Evolutionary conservation across 1,140 invertebrate genomes (phyloP).

Genomic region (Megalopta genalis): DNA sequence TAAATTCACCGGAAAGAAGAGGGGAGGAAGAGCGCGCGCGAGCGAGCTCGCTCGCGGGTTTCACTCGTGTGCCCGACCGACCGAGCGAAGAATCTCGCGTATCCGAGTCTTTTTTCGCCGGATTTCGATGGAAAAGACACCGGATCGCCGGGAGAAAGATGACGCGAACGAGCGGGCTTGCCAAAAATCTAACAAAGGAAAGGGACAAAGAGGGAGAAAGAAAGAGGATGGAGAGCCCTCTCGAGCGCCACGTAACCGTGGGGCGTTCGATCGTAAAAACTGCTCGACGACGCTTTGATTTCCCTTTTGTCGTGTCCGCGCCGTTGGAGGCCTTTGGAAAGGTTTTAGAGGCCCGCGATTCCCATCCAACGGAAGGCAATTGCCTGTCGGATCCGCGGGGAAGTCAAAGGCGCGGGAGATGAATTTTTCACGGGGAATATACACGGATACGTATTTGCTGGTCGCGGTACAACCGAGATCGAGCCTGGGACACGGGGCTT

Average conservation of each 20-base stretch:
- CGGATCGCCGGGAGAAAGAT: slow-evolving; percentile 23
- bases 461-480: slow-evolving; percentile 4
- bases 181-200: slow-evolving; percentile 40
- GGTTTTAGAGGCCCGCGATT: slow-evolving; percentile 38
- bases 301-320: slow-evolving; percentile 46
- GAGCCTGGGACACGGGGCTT: slow-evolving; percentile 12
- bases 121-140: slow-evolving; percentile 26
- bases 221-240: not conserved
- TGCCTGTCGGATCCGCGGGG: slow-evolving; percentile 33
- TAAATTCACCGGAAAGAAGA: slow-evolving; percentile 34
- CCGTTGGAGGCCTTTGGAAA: slow-evolving; percentile 34
- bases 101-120: slow-evolving; percentile 37
- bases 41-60: not conserved
- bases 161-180: slow-evolving; percentile 22
- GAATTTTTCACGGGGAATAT: slow-evolving; percentile 44
- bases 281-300: slow-evolving; percentile 60
- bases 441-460: slow-evolving; percentile 36
- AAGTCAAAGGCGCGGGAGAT: slow-evolving; percentile 35
- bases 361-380: slow-evolving; percentile 40
- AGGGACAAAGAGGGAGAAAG: slow-evolving; percentile 47
- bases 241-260: slow-evolving; percentile 32
- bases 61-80: slow-evolving; percentile 23
- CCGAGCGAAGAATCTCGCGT: slow-evolving; percentile 33
- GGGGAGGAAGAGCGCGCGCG: no score
- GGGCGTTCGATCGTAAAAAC: slow-evolving; percentile 62